Conservation (phyloP, 2,888 invertebrate genomes). For the Pherbina coryleti region DNA sequence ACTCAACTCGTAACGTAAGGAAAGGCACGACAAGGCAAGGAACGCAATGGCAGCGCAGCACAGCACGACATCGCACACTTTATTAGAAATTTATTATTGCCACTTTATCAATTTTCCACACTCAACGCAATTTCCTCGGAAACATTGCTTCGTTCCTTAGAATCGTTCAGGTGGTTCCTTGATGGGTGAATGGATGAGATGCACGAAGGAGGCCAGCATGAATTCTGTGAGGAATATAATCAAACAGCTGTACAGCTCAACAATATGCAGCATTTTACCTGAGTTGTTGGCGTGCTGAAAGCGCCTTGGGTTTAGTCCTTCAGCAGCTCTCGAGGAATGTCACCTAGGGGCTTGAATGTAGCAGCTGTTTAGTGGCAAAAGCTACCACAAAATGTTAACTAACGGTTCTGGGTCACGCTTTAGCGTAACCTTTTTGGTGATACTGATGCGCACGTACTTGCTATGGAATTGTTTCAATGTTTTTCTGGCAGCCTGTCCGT, state of each 20-base stretch:
- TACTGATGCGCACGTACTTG: too few species aligned
- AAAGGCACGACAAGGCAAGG: background rate
- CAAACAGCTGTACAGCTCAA: background rate
- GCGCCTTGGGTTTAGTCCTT: background rate
- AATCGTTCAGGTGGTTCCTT: slow-evolving; percentile 38
- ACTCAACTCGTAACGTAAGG: slow-evolving; percentile 6
- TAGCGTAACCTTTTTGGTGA: too few species aligned
- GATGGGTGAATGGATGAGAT: slow-evolving; percentile 38
- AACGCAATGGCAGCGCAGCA: background rate
- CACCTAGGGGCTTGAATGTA: too few species aligned
- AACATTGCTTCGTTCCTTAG: slow-evolving; percentile 4
- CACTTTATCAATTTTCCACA: slow-evolving; percentile 39
- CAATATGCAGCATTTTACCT: background rate
- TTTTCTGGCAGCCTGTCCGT: background rate
- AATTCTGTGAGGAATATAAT: background rate
- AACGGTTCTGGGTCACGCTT: too few species aligned
- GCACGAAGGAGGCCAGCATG: slow-evolving; percentile 32
- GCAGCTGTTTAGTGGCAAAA: too few species aligned
- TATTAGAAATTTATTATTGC: slow-evolving; percentile 40
- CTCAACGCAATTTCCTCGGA: slow-evolving; percentile 31
- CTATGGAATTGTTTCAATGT: too few species aligned
- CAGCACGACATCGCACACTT: slow-evolving; percentile 1
- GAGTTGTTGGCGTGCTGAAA: background rate
- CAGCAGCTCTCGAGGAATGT: too few species aligned
- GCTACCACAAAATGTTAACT: too few species aligned